These are phyloP conservation scores for Helicolenus hilgendorfi DNA, from an alignment of 2,797 vertebrate species.

Conservation along the genomic window DNA sequence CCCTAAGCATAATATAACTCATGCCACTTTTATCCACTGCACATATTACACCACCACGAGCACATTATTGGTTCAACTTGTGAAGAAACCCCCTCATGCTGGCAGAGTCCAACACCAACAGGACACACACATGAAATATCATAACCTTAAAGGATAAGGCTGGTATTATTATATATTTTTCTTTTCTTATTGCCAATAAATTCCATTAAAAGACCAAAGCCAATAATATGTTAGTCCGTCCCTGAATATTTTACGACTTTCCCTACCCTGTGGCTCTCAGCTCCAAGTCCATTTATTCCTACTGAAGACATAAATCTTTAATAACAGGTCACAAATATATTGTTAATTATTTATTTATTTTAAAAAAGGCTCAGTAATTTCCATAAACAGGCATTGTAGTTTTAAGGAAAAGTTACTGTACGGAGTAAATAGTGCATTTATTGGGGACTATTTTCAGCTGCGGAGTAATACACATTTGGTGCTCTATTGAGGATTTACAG, in stretches of 20 bases:
- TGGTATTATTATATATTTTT: background rate
- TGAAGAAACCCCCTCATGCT: background rate
- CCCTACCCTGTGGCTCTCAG: background rate
- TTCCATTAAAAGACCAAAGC: background rate
- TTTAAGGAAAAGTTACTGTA: background rate
- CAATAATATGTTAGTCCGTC: background rate
- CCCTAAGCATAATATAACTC: slow-evolving; percentile 12
- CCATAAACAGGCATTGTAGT: background rate
- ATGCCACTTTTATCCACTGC: slow-evolving; percentile 12
- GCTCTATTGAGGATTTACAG: background rate
- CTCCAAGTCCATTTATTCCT: background rate
- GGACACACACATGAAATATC: background rate
- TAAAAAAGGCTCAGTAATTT: background rate
- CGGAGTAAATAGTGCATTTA: background rate
- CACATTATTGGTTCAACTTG: slow-evolving; percentile 5
- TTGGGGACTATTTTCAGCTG: background rate
- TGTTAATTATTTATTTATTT: background rate
- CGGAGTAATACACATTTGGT: background rate
- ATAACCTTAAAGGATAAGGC: background rate
- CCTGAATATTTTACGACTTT: background rate
- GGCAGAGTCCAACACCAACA: background rate
- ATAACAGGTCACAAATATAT: background rate
- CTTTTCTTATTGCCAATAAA: background rate
- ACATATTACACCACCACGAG: slow-evolving; percentile 1
- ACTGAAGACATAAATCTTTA: background rate